Evolutionary conservation across 2,888 invertebrate species (phyloP).

Genomic region (Notodonta ziczac): DNA sequence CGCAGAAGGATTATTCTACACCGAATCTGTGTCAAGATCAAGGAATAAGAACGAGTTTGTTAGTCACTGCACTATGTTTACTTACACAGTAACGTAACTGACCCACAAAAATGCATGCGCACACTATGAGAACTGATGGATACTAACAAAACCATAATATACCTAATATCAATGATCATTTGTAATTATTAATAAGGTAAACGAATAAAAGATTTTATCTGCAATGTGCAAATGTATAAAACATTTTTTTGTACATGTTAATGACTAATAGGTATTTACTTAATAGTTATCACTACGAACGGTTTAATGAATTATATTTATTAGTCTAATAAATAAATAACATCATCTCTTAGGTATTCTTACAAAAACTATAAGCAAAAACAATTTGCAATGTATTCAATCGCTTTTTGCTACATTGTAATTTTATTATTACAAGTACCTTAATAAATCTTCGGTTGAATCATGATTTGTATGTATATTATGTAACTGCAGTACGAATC

Average conservation of each 20-base stretch:
- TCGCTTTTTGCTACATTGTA: neutral
- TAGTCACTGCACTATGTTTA: conserved; percentile 63
- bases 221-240: no score
- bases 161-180: neutral
- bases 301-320: no score
- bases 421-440: neutral
- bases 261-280: no score
- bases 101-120: conserved; percentile 63
- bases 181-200: neutral
- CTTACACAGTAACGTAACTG: conserved; percentile 59
- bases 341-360: conserved; percentile 12
- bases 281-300: no score
- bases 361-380: conserved; percentile 11
- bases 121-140: conserved; percentile 35
- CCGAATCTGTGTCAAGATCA: conserved; percentile 81
- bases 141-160: conserved; percentile 16
- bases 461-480: neutral
- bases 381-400: neutral
- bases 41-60: conserved; percentile 70
- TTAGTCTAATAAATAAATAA: conserved; percentile 8
- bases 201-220: neutral
- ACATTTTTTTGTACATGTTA: no score
- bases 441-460: neutral
- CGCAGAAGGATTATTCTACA: conserved; percentile 68
- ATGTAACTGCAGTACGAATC: neutral